Percentiles rank a stretch among this genome's conserved stretches.
Conservation (phyloP, 2,797 vertebrate genomes). For the Brachymystax lenok region DNA sequence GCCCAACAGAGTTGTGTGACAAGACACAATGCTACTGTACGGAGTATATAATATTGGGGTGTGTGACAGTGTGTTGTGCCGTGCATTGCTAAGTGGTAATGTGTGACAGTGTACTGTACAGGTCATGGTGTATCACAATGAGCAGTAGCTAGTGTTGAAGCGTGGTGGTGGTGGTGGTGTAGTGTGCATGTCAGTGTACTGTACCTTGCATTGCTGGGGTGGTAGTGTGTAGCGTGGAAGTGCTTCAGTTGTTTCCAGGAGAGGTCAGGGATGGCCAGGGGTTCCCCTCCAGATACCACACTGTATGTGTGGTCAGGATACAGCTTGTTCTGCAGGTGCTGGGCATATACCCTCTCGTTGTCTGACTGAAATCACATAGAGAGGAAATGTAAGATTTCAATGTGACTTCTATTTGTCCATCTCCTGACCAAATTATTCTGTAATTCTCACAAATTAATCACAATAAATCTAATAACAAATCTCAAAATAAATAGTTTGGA, state of each 20-base stretch:
- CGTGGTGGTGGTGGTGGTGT: too few species aligned
- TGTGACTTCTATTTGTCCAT: neutral
- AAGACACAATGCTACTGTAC: too few species aligned
- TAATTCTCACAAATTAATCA: neutral
- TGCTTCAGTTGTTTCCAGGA: slow-evolving; percentile 90
- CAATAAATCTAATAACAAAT: too few species aligned
- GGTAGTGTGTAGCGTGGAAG: slow-evolving; percentile 93
- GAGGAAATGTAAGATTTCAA: neutral
- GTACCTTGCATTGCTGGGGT: slow-evolving; percentile 88
- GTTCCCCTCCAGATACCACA: slow-evolving; percentile 92
- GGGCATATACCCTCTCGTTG: slow-evolving; percentile 86
- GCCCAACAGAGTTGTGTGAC: neutral
- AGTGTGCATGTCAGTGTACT: neutral
- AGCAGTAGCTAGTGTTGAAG: too few species aligned
- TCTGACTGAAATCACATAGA: slow-evolving; percentile 80
- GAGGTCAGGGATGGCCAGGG: slow-evolving; percentile 90
- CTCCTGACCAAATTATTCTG: neutral
- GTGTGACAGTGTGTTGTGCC: too few species aligned
- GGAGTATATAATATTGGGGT: too few species aligned
- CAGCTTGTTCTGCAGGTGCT: slow-evolving; percentile 91
- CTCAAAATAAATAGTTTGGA: neutral
- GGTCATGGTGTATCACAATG: too few species aligned
- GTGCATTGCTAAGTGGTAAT: too few species aligned
- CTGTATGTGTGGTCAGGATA: slow-evolving; percentile 91
- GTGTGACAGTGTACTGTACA: too few species aligned